These are phyloP conservation scores for Calliscelio sp. DNA, from an alignment of 2,888 invertebrate genomes.

Conservation along the genomic window DNA sequence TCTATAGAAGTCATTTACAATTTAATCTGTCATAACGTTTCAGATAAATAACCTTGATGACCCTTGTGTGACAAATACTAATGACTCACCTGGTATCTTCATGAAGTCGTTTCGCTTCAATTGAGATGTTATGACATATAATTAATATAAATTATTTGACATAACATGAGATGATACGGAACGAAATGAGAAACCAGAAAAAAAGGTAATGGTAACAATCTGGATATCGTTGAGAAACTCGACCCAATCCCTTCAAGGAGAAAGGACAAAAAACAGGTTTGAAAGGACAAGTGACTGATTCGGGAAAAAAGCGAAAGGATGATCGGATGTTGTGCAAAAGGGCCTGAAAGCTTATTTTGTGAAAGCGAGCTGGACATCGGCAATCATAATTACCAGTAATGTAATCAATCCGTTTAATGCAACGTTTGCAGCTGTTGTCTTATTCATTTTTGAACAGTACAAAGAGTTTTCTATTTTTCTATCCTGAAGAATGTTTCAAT, in stretches of 20 bases:
- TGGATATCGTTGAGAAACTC: background rate
- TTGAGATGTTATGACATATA: constrained; percentile 36
- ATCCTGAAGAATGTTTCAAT: too few species aligned
- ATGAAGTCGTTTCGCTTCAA: constrained; percentile 6
- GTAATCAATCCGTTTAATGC: background rate
- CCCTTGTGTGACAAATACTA: constrained; percentile 21
- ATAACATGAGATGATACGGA: constrained; percentile 1
- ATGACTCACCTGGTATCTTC: background rate
- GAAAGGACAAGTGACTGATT: constrained; percentile 44
- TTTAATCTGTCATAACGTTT: constrained; percentile 15
- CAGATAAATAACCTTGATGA: constrained; percentile 9
- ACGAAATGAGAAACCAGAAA: background rate
- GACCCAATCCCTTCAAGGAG: constrained; percentile 26
- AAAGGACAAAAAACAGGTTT: constrained; percentile 42
- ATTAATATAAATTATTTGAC: constrained; percentile 35
- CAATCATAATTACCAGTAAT: constrained; percentile 33
- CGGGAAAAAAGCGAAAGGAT: constrained; percentile 50
- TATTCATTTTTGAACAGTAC: too few species aligned
- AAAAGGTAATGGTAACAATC: constrained; percentile 24
- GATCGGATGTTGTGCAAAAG: constrained; percentile 48
- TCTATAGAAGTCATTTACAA: constrained; percentile 7
- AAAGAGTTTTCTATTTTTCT: too few species aligned
- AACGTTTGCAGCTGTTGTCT: too few species aligned
- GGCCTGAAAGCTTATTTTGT: constrained; percentile 40
- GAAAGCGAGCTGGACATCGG: constrained; percentile 40